These are phyloP conservation scores for Ptychoptera contaminata DNA, from an alignment of 2,888 invertebrate genomes.

Conservation along the genomic window DNA sequence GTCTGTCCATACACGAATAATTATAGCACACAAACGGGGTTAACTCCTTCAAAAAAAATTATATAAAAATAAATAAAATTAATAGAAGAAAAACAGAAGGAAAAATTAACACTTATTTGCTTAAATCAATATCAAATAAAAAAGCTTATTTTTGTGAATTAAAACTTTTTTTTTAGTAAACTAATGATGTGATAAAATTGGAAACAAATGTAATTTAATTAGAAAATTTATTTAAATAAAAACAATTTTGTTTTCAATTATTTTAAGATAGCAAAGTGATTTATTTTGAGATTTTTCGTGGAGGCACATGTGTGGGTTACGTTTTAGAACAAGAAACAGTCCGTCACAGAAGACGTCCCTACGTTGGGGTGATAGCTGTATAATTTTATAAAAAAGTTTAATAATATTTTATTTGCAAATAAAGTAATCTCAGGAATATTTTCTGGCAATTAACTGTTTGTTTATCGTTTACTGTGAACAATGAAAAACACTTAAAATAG, in stretches of 20 bases:
- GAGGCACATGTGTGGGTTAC: conserved; percentile 86
- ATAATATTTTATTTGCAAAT: too few relatives aligned
- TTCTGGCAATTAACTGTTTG: too few relatives aligned
- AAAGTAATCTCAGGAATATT: conserved; percentile 1
- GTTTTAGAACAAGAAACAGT: conserved; percentile 90
- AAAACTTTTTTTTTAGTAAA: background rate
- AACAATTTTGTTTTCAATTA: background rate
- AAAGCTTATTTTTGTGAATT: background rate
- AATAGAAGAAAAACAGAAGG: background rate
- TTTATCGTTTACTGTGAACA: too few relatives aligned
- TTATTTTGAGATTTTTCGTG: background rate
- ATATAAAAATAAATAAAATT: background rate
- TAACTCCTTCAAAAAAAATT: background rate
- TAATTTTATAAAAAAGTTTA: conserved; percentile 15
- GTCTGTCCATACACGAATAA: background rate
- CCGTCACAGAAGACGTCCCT: conserved; percentile 94
- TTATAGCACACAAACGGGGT: too few relatives aligned
- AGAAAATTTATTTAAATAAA: background rate
- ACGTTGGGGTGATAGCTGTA: conserved; percentile 90
- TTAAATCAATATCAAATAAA: background rate
- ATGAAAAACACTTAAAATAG: too few relatives aligned
- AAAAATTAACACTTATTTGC: background rate
- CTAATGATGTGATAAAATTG: background rate
- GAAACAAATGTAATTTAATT: background rate
- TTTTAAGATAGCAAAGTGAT: too few relatives aligned